These are phyloP conservation scores for Halichoeres trimaculatus DNA, from an alignment of 2,113 vertebrate genomes.

Conservation along the genomic window DNA sequence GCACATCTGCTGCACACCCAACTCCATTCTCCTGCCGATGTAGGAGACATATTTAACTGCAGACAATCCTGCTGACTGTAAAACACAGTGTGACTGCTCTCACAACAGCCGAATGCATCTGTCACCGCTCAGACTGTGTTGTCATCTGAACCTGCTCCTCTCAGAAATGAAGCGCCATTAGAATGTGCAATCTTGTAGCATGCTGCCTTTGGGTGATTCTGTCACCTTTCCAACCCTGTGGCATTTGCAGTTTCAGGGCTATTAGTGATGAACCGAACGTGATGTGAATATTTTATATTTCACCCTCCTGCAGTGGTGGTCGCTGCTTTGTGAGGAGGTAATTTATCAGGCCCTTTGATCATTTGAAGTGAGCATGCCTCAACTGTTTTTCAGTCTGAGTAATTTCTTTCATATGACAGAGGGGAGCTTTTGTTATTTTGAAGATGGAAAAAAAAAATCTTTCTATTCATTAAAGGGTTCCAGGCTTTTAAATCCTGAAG, in stretches of 20 bases:
- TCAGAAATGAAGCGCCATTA: constrained; percentile 30
- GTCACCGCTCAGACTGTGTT: constrained; percentile 30
- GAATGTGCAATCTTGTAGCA: constrained; percentile 18
- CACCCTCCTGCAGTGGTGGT: background rate
- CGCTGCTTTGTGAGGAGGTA: no score
- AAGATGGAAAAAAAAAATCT: background rate
- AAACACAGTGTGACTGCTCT: constrained; percentile 13
- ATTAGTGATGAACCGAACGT: constrained; percentile 21
- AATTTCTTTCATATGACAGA: constrained; percentile 17
- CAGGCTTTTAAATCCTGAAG: no score
- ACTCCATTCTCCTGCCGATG: background rate
- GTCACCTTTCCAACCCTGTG: constrained; percentile 34
- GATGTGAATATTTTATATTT: constrained; percentile 9
- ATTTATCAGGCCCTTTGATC: constrained; percentile 14
- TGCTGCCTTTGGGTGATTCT: constrained; percentile 6
- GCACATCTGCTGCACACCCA: background rate
- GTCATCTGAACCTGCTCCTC: constrained; percentile 28
- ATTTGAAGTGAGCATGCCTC: background rate
- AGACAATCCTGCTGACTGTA: constrained; percentile 15
- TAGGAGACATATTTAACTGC: background rate
- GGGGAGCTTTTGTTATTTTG: background rate
- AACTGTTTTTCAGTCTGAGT: background rate
- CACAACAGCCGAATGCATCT: constrained; percentile 17
- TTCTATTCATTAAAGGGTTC: background rate
- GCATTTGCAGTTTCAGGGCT: constrained; percentile 44